phyloP scores from a whole-genome alignment of 2,888 invertebrate species.

The Agriopis marginaria region DNA sequence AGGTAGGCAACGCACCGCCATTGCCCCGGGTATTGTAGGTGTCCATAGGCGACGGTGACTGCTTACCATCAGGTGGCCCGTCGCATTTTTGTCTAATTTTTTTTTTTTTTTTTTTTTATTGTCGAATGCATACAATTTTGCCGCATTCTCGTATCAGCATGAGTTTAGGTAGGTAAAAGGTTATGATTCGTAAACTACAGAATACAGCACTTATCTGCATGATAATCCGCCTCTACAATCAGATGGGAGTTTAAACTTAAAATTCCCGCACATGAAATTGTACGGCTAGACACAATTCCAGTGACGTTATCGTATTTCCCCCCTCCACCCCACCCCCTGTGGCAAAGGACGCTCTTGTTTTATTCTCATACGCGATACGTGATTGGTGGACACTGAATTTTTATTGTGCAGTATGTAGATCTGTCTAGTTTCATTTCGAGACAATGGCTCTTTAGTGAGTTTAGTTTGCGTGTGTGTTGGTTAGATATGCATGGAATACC shows the following conservation, averaged over 20 bases:
- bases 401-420: conserved; percentile 50
- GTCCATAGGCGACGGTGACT: too few species aligned
- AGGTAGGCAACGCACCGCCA: too few species aligned
- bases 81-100: too few species aligned
- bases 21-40: too few species aligned
- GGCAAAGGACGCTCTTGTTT: conserved; percentile 59
- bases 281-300: conserved; percentile 58
- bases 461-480: conserved; percentile 44
- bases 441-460: conserved; percentile 38
- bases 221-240: conserved; percentile 47
- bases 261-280: conserved; percentile 55
- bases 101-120: too few species aligned
- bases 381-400: conserved; percentile 61
- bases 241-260: conserved; percentile 56
- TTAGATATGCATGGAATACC: conserved; percentile 29
- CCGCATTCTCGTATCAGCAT: too few species aligned
- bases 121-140: too few species aligned
- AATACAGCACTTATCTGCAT: conserved; percentile 12
- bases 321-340: conserved; percentile 45
- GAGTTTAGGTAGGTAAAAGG: too few species aligned
- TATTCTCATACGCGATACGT: conserved; percentile 58
- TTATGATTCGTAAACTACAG: neutral
- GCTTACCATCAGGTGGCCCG: too few species aligned
- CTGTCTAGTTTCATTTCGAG: conserved; percentile 37
- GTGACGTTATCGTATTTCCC: conserved; percentile 60